Base-by-base conservation (phyloP, 2,113 vertebrate genomes). In the Chaetops frenatus region DNA sequence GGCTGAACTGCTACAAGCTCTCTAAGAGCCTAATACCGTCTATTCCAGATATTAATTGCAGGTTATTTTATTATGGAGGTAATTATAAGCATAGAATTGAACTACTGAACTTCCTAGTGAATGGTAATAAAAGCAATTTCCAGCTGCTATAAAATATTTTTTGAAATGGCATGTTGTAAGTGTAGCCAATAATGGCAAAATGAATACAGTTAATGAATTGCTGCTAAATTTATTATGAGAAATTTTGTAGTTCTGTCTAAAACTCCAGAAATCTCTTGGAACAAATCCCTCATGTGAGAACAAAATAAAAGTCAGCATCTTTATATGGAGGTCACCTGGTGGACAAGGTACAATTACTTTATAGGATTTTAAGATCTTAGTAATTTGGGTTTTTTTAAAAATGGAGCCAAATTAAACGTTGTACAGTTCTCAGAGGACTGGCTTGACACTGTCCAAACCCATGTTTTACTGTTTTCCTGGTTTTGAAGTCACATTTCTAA, bases 401-500 rank as follows among this genome's bases (percentile, higher is more conserved):
- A 60, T 16, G 20, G 71, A 67, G 44, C 31, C 36, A 69, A 19
- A 48, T 80, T 17, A 80, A 86, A 83, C 8, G 6, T 29, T 78
- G 18, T 64, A 25, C 31, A 47, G 18, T n/a, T 87, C 51, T 87
- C 14, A n/a, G 56, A 36, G 57, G 38, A 38, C 45, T 47, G 58
- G 47, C 5, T 53, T 62, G 23, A 18, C 16, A 7, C 10, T 62
- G 36, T 31, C 66, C 31, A 65, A 88, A 74, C 13, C 1, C 11
- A 7, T 0, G 2, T 48, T 82, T 67, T n/a, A 9, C 50, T 74
- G 38, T 16, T 76, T 88, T 17, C 0, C 1, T 4, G 7, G 9
- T 60, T 38, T 11, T 38, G 7, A 60, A 88, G 33, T 61, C 25
- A 25, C 27, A 7, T 48, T 86, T 84, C 42, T 73, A 56, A 48